Evolutionary conservation across 2,113 vertebrate genomes (phyloP).

Genomic region (Etheostoma spectabile): DNA sequence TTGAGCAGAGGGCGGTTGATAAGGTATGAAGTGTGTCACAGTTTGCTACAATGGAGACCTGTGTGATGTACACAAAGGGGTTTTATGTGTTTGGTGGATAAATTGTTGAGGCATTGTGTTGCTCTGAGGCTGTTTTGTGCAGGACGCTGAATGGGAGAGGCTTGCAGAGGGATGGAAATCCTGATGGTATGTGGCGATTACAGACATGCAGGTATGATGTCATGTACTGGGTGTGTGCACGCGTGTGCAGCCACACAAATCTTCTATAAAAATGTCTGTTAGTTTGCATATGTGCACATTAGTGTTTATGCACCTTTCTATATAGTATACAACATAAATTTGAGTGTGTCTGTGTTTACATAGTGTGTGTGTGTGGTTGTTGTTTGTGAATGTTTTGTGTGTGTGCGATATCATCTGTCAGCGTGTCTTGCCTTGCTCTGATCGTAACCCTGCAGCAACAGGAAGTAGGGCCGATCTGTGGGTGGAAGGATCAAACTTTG

Average conservation of each 20-base stretch:
- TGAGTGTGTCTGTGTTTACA: conserved; percentile 44
- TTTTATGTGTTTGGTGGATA: conserved; percentile 63
- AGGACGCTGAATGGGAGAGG: conserved; percentile 74
- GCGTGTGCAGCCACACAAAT: conserved; percentile 36
- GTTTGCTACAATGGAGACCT: conserved; percentile 81
- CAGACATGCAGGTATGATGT: conserved; percentile 84
- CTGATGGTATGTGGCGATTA: conserved; percentile 85
- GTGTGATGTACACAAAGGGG: conserved; percentile 80
- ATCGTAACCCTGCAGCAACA: conserved; percentile 92
- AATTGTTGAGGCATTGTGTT: conserved; percentile 73
- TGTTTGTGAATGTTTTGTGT: conserved; percentile 48
- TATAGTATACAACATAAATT: background rate
- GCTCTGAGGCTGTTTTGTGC: conserved; percentile 79
- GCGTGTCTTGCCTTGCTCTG: conserved; percentile 88
- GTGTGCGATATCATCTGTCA: conserved; percentile 64
- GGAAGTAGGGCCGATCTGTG: conserved; percentile 90
- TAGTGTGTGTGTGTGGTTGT: conserved; percentile 44
- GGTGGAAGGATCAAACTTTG: conserved; percentile 93
- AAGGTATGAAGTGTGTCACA: conserved; percentile 83
- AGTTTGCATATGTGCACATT: conserved; percentile 58
- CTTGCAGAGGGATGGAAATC: conserved; percentile 72
- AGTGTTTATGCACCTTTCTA: conserved; percentile 15
- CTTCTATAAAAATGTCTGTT: conserved; percentile 25
- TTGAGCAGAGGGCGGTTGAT: conserved; percentile 69
- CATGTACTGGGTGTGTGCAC: conserved; percentile 68